phyloP scores from a whole-genome alignment of 2,113 vertebrate genomes.

The Colaptes auratus region DNA sequence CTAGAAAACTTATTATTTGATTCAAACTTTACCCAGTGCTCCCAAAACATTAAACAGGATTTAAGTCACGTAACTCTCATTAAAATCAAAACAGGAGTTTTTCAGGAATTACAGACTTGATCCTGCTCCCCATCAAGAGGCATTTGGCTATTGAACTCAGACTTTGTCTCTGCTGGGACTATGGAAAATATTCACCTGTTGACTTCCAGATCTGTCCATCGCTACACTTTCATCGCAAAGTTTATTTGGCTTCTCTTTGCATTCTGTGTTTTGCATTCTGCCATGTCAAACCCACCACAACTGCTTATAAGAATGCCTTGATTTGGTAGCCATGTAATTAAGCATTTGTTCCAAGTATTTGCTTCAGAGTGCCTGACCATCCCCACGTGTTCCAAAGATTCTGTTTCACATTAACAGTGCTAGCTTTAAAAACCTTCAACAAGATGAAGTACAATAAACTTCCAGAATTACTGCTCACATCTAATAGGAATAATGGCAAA shows the following conservation, averaged over 20 bases:
- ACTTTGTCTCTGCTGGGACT: not conserved
- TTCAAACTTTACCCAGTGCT: not conserved
- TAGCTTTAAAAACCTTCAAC: not conserved
- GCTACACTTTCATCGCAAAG: not conserved
- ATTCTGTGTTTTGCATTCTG: not conserved
- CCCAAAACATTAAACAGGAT: slow-evolving; percentile 32
- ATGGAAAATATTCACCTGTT: slow-evolving; percentile 1
- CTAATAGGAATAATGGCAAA: not conserved
- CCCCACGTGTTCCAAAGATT: slow-evolving; percentile 17
- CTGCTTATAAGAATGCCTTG: slow-evolving; percentile 6
- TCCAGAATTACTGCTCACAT: not conserved
- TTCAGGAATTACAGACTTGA: not conserved
- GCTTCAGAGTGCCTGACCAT: not conserved
- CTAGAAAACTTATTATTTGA: slow-evolving; percentile 34
- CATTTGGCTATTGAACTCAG: not conserved
- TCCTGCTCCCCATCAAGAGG: not conserved
- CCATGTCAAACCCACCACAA: not conserved
- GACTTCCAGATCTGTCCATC: not conserved
- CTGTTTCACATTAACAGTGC: not conserved
- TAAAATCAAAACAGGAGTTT: slow-evolving; percentile 12
- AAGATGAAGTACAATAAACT: not conserved
- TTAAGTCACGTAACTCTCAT: slow-evolving; percentile 30
- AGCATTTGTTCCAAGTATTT: not conserved
- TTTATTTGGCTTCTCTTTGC: not conserved
- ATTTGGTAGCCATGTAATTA: slow-evolving; percentile 9